Evolutionary conservation across 2,888 invertebrate species (phyloP), one percentile per base, ranked within the genome.

Genomic region (Oscheius onirici): DNA sequence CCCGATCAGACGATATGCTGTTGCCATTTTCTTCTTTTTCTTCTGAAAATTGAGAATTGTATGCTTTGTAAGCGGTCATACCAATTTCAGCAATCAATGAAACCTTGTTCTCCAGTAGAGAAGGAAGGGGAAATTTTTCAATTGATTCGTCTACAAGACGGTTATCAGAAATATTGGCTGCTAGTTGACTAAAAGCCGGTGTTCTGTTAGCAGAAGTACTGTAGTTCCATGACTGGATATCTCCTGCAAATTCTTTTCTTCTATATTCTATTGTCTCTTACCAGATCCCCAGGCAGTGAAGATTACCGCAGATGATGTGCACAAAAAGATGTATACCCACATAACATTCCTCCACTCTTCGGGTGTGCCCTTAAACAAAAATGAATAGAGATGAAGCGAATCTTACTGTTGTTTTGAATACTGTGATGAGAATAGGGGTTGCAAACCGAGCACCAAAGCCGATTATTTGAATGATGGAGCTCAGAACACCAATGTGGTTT

Each of bases 241-340:
- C 66, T 11, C 66, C 63, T 63, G 28, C 2, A 3, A 63, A 11
- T 10, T 24, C 15, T 17, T 1, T 26, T 43, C 24, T 20, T 60
- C 26, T 34, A 44, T 24, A 26, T 22, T 34, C 22, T 28, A 22
- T 41, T 10, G 20, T 0, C 11, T 22, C n/a, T 3, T 58, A 76
- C 82, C 84, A 17, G 81, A 80, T 11, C 77, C 84, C 52, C 79
- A 84, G 17, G 83, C 3, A 6, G 76, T 43, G 60, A 84, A 84
- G 28, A 82, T 26, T 13, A 80, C 43, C 1, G 75, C 83, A 40
- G 74, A 68, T 24, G 69, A 46, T 1, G 72, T 22, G 8, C 75
- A 74, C 15, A 73, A 58, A 13, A 75, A 71, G 5, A 76, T 72
- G 69, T 82, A 77, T 40, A 81, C 69, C 26, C 78, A 68, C 41